Conservation (phyloP, 2,113 vertebrate genomes). For the Dolichallabes microphthalmus region DNA sequence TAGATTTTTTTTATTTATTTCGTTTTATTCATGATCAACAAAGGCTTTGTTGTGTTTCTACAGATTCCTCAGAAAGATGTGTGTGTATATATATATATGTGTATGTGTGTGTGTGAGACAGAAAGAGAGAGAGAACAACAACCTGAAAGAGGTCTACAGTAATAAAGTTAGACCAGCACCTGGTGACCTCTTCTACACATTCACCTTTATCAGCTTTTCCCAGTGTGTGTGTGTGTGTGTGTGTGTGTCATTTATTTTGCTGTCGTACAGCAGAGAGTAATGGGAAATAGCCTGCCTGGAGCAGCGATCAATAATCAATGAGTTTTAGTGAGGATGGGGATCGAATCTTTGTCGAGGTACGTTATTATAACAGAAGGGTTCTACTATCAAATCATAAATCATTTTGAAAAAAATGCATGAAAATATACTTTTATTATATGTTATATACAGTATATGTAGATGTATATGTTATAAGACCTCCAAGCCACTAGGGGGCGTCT, state of each 20-base stretch:
- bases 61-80: too few species aligned
- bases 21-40: not conserved
- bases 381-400: not conserved
- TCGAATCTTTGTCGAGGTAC: not conserved
- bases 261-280: not conserved
- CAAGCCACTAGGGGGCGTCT: not conserved
- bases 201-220: slow-evolving; percentile 2
- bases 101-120: not conserved
- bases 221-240: not conserved
- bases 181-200: not conserved
- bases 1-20: too few species aligned
- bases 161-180: not conserved
- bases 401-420: not conserved
- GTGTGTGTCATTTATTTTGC: not conserved
- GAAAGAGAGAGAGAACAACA: not conserved
- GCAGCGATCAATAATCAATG: not conserved
- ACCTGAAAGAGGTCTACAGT: not conserved
- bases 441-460: not conserved
- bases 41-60: not conserved
- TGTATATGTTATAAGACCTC: not conserved
- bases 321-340: not conserved
- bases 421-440: too few species aligned
- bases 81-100: not conserved
- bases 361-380: not conserved
- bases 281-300: not conserved